Evolutionary conservation across 2,888 invertebrate species (phyloP).

Genomic region (Drosophila flavopinicola): DNA sequence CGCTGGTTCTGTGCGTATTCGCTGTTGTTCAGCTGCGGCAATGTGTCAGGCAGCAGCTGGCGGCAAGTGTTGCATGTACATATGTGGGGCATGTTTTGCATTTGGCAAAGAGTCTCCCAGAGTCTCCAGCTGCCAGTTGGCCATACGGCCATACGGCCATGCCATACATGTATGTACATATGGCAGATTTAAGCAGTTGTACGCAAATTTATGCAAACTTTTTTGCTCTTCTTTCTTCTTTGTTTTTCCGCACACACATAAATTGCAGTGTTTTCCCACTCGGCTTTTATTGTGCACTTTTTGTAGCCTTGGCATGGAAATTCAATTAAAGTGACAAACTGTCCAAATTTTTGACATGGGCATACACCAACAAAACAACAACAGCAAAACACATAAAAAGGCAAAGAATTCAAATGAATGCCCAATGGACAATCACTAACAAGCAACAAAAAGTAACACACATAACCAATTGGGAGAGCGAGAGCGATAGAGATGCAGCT

Average conservation of each 20-base stretch:
- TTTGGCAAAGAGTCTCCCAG: constrained; percentile 39
- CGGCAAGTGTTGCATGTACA: constrained; percentile 32
- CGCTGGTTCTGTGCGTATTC: constrained; percentile 34
- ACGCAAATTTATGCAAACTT: constrained; percentile 68
- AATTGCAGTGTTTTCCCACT: constrained; percentile 47
- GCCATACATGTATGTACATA: constrained; percentile 17
- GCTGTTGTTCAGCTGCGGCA: constrained; percentile 42
- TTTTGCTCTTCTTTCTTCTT: constrained; percentile 16
- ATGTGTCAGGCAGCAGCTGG: constrained; percentile 57
- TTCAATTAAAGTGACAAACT: constrained; percentile 81
- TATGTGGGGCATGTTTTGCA: constrained; percentile 70
- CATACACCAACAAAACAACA: constrained; percentile 23
- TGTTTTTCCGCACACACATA: constrained; percentile 29
- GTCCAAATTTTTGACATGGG: constrained; percentile 79
- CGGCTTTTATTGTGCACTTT: constrained; percentile 43
- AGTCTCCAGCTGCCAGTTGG: constrained; percentile 25
- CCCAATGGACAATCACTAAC: constrained; percentile 73
- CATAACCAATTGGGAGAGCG: constrained; percentile 19
- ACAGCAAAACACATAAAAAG: constrained; percentile 30
- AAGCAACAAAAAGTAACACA: constrained; percentile 31
- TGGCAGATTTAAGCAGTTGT: constrained; percentile 66
- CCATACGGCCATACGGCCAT: constrained; percentile 17
- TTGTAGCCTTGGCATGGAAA: constrained; percentile 68
- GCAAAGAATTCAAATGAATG: constrained; percentile 63
- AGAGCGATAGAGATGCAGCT: background rate